Evolutionary conservation across 30 jellyfish, hydroid and myxozoan genomes (phyloP).

Genomic region (Catostylus mosaicus): DNA sequence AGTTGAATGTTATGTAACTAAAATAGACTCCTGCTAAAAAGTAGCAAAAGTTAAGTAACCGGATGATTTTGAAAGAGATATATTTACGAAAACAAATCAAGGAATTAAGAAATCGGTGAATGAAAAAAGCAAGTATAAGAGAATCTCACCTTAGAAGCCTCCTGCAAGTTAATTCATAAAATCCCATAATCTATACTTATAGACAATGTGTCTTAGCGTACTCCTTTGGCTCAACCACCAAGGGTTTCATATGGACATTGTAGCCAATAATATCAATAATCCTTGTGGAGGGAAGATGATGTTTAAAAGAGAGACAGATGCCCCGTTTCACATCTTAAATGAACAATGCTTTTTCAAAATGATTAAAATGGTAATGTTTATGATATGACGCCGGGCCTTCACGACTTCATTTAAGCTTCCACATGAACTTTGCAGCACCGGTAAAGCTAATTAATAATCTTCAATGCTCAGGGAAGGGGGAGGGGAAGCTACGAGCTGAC

Average conservation of each 20-base stretch:
- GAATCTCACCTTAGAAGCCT: conserved; percentile 31
- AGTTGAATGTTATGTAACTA: too few species aligned
- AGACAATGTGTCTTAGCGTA: conserved; percentile 12
- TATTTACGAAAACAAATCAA: conserved; percentile 19
- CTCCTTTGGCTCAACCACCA: neutral
- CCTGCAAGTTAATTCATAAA: conserved; percentile 34
- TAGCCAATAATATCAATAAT: neutral
- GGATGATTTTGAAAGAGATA: neutral
- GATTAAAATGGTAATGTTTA: too few species aligned
- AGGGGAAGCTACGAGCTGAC: too few species aligned
- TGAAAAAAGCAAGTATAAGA: neutral
- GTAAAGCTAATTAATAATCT: too few species aligned
- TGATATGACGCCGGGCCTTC: too few species aligned
- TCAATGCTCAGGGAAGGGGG: too few species aligned
- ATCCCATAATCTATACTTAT: conserved; percentile 16
- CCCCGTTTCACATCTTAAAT: neutral
- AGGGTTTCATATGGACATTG: neutral
- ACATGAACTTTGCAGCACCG: too few species aligned
- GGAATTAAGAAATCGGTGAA: conserved; percentile 1
- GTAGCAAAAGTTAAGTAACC: neutral
- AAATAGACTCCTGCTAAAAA: conserved; percentile 7
- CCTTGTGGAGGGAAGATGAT: neutral
- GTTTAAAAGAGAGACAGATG: neutral
- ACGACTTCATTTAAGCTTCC: too few species aligned
- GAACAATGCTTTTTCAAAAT: neutral